A percentile compares a stretch with the other conserved stretches of the same genome.
These are phyloP conservation scores for Netelia virgata DNA, from an alignment of 2,888 invertebrate genomes.

Conservation along the genomic window DNA sequence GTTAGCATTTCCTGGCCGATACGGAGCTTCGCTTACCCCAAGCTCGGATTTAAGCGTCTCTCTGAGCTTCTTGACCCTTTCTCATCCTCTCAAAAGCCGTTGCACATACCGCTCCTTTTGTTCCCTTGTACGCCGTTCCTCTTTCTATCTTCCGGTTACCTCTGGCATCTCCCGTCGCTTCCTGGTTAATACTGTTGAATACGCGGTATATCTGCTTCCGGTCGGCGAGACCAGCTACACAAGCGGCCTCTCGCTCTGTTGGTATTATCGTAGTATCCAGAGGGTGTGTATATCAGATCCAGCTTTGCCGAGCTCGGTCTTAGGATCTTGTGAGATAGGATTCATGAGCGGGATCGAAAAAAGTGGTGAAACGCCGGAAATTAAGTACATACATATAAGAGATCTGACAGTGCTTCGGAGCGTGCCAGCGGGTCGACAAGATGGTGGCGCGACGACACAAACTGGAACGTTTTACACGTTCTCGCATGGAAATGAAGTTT, in stretches of 20 bases:
- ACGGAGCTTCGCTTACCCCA: slow-evolving; percentile 46
- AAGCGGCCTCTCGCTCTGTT: neutral
- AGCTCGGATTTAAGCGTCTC: slow-evolving; percentile 52
- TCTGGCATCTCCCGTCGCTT: slow-evolving; percentile 15
- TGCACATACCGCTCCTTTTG: slow-evolving; percentile 33
- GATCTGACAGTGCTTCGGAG: neutral
- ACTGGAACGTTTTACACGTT: neutral
- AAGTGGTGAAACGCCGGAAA: no score
- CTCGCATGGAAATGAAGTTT: neutral
- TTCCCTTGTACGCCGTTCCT: slow-evolving; percentile 3
- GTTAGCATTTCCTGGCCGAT: slow-evolving; percentile 57
- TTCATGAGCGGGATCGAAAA: neutral
- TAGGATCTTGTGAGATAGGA: neutral
- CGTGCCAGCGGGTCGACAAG: neutral
- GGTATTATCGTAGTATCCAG: neutral
- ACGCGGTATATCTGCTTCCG: neutral
- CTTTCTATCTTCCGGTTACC: slow-evolving; percentile 35
- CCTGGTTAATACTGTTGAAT: neutral
- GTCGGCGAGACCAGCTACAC: neutral
- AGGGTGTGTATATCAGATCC: neutral
- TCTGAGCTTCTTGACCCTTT: slow-evolving; percentile 40
- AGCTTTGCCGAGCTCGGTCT: neutral
- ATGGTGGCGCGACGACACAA: neutral
- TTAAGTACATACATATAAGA: neutral
- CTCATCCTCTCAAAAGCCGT: slow-evolving; percentile 38